Evolutionary conservation across 1,140 invertebrate species (phyloP).

Genomic region (Rhizoglyphus robini): DNA sequence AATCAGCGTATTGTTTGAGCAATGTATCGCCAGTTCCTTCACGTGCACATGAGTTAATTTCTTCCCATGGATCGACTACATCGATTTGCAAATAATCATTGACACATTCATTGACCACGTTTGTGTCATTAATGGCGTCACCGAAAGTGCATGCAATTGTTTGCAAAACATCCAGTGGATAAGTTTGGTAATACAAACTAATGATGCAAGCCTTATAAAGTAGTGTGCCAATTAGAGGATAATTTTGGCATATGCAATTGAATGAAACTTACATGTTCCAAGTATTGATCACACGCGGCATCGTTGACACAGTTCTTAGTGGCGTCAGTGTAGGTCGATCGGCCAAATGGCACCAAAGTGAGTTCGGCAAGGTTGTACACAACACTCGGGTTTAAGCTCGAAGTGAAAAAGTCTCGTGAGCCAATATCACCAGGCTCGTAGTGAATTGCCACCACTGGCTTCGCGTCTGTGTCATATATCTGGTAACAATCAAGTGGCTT

Average conservation of each 20-base stretch:
- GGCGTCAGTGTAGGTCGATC: not conserved
- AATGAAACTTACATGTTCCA: not conserved
- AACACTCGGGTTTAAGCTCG: conserved; percentile 1
- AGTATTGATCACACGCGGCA: not conserved
- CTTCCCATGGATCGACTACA: not conserved
- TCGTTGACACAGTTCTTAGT: not conserved
- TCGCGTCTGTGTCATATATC: not conserved
- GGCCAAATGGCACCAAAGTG: conserved; percentile 8
- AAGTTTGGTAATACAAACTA: not conserved
- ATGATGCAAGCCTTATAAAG: conserved; percentile 9
- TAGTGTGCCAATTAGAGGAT: not conserved
- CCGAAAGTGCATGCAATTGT: not conserved
- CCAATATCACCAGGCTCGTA: conserved; percentile 4
- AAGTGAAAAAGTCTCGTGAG: conserved; percentile 8
- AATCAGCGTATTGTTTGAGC: not conserved
- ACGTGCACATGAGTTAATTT: not conserved
- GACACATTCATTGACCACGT: conserved; percentile 9
- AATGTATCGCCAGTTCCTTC: not conserved
- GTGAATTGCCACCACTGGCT: conserved; percentile 13
- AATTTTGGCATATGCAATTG: not conserved
- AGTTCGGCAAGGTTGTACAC: not conserved
- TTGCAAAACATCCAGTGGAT: not conserved
- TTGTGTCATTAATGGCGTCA: not conserved
- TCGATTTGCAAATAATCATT: not conserved
- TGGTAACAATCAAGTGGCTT: conserved; percentile 18